Base-by-base conservation (phyloP, 1,140 invertebrate genomes). In the Drosophila albomicans region DNA sequence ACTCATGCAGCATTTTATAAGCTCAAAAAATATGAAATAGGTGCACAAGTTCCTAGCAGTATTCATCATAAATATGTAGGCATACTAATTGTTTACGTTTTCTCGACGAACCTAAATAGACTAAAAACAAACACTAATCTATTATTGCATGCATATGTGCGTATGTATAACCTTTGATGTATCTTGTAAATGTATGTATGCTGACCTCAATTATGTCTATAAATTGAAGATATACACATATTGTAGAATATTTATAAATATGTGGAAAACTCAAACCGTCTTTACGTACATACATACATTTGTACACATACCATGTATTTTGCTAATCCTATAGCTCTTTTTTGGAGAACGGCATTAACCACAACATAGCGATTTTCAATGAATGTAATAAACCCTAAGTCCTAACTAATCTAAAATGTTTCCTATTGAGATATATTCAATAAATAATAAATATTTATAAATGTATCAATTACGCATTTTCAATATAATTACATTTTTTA, bases 1-100 rank as follows among this genome's bases (percentile, higher is more conserved):
- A 96, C 87, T 96, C 97, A 46, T 99, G 98, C 94, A 94, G 94
- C 76, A 94, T 99, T 89, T 94, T 98, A 78, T 98, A 96, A 87
- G 58, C 57, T 15, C 25, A 66, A 65, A 56, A 66, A 65, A 56
- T 54, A 38, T 57, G 58, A 38, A 54, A 48, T 61, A 62, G 51
- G 56, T 46, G 61, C 68, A 72, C 65, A 67, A 64, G 70, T 73
- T 87, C 77, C 84, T 84, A 72, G 41, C 74, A 85, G 75, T 88
- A 88, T 89, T 89, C 77, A 66, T 79, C 51, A 58, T 64, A 16
- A 56, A 71, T 41, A 68, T 59, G 64, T 71, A 71, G 35, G 46
- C 67, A 48, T 43, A 45, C 45, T 57, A 64, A 58, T 70, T 75
- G 72, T 75, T 75, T 75, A 75, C 58, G 11, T 51, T 72, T 46